Percentiles rank a stretch among this genome's conserved stretches.
Conservation (phyloP, 2,888 invertebrate genomes). For the Campoletis raptor region DNA sequence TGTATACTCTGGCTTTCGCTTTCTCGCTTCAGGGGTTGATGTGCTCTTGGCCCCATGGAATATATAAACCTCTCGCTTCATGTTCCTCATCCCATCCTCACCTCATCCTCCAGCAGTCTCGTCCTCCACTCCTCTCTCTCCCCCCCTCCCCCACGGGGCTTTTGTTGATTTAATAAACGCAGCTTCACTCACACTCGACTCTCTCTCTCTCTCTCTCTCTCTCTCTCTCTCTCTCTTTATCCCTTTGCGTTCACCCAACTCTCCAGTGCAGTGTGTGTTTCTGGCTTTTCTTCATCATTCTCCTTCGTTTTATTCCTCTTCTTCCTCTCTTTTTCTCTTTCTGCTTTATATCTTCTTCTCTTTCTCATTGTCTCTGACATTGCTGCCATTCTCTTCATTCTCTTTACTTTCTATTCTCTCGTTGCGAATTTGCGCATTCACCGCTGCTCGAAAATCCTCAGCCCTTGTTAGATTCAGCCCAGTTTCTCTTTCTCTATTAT, state of each 20-base stretch:
- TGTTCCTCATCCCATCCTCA: conserved; percentile 31
- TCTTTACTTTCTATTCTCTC: conserved; percentile 36
- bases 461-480: conserved; percentile 3
- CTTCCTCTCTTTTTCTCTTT: conserved; percentile 42
- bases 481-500: conserved; percentile 54
- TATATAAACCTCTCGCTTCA: conserved; percentile 49
- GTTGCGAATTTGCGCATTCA: conserved; percentile 24
- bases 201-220: conserved; percentile 69
- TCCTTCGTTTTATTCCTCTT: conserved; percentile 54
- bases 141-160: conserved; percentile 67
- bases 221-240: conserved; percentile 65
- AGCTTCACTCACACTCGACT: conserved; percentile 72
- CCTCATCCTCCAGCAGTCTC: background rate
- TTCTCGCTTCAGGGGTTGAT: conserved; percentile 50
- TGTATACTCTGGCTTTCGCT: conserved; percentile 48
- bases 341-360: conserved; percentile 30
- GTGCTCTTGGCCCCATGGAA: conserved; percentile 51
- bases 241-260: conserved; percentile 57
- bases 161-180: conserved; percentile 81
- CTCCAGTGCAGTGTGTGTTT: conserved; percentile 1
- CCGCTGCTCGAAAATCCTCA: conserved; percentile 34
- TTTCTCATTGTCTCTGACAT: conserved; percentile 44
- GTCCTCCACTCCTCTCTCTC: conserved; percentile 53
- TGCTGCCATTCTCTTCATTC: conserved; percentile 42
- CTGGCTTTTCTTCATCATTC: conserved; percentile 55